Evolutionary conservation across 2,797 vertebrate species (phyloP), one percentile per base, ranked within the genome.

Genomic region (Centroberyx gerrardi): DNA sequence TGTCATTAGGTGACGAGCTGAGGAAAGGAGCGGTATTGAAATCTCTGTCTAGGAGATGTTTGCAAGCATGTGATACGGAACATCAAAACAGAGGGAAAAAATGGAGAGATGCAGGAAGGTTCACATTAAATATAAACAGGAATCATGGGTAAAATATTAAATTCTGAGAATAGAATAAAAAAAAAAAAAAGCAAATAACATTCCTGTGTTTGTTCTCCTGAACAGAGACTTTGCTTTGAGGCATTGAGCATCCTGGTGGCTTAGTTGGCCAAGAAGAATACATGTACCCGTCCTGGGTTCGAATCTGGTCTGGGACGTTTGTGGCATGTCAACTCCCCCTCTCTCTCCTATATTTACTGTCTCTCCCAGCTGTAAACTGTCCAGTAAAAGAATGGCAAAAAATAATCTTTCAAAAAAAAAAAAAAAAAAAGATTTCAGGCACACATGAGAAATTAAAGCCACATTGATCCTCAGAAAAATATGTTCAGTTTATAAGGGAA

Each of bases 1-100:
- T 88, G 86, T 78, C 82, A 83, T 91, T 85, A 86, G 72, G 71
- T n/a, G 76, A 71, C 1, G 28, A 58, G 78, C 59, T 64, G 66
- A 66, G 27, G 68, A 68, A 12, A 14, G 9, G 33, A 33, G 72
- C n/a, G 64, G 28, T 3, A 28, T 13, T 18, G 68, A 76, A 27
- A 82, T 76, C 55, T 87, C 66, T 75, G 70, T 22, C 69, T 66
- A 62, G 70, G 66, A 69, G 62, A 76, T 8, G 29, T 38, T 18
- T 55, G 36, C 62, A 48, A 73, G 68, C 56, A 62, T 78, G 72
- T 71, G 63, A 61, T 61, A n/a, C 12, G 4, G 29, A 76, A 68
- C 58, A 8, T 27, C 3, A 1, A 74, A 73, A 65, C 31, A 52
- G 72, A 13, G 6, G 8, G 9, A 48, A 54, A 48, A 54, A 28